Conservation (phyloP, 1,140 invertebrate species). For the Panonychus citri region DNA sequence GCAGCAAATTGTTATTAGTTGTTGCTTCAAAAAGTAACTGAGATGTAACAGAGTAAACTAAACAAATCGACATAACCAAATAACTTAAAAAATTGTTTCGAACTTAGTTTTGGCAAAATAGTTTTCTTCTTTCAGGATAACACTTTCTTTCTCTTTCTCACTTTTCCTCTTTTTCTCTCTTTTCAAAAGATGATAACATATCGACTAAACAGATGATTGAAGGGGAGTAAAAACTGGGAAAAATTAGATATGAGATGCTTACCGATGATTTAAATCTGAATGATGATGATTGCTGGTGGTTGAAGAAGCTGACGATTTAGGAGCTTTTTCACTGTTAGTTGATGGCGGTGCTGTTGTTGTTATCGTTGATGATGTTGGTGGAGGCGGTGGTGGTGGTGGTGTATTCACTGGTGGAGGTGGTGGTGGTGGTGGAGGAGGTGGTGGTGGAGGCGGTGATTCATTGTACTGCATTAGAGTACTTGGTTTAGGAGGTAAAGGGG, state of each 20-base stretch:
- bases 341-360: background rate
- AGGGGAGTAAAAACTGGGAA: background rate
- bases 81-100: too few species aligned
- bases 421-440: background rate
- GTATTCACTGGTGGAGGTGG: background rate
- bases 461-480: background rate
- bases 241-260: background rate
- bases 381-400: background rate
- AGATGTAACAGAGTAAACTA: too few species aligned
- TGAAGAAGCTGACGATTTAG: too few species aligned
- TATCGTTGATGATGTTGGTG: background rate
- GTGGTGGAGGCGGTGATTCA: background rate
- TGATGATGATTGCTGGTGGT: background rate
- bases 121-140: too few species aligned
- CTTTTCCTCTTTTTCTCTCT: too few species aligned
- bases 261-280: background rate
- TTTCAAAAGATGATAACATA: too few species aligned
- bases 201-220: background rate
- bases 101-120: too few species aligned
- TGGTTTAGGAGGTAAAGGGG: background rate
- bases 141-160: too few species aligned
- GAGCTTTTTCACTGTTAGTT: background rate
- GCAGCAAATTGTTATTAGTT: too few species aligned
- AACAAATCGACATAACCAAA: too few species aligned
- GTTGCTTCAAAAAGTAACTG: too few species aligned